Conservation (phyloP, 2,797 vertebrate genomes). For the Oophaga sylvatica region DNA sequence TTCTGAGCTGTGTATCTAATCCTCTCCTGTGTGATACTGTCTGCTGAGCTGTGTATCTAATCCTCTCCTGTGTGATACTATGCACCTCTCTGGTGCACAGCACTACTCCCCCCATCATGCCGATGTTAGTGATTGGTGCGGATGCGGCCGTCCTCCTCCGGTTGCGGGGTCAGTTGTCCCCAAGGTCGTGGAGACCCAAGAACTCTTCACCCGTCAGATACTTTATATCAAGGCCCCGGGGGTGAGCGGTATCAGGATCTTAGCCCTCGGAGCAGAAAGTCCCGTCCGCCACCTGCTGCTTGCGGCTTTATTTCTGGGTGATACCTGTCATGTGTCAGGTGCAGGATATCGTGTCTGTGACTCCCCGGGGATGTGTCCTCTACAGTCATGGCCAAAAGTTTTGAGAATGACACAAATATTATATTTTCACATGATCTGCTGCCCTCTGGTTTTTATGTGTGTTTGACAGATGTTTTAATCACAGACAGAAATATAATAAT, state of each 20-base stretch:
- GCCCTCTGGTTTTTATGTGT: too few relatives aligned
- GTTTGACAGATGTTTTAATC: too few relatives aligned
- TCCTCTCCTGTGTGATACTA: too few relatives aligned
- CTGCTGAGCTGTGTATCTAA: too few relatives aligned
- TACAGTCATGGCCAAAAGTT: too few relatives aligned
- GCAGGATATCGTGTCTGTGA: neutral
- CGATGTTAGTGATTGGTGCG: neutral
- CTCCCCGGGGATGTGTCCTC: neutral
- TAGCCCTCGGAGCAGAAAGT: constrained; percentile 12
- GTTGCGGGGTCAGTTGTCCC: too few relatives aligned
- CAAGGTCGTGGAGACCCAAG: constrained; percentile 18
- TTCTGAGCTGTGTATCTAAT: too few relatives aligned
- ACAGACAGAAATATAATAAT: too few relatives aligned
- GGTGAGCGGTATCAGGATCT: neutral
- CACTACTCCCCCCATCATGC: neutral
- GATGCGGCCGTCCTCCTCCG: neutral
- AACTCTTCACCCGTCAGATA: neutral
- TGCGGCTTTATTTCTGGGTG: constrained; percentile 14
- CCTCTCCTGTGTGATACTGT: too few relatives aligned
- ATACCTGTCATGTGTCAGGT: neutral
- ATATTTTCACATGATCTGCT: too few relatives aligned
- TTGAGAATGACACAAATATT: too few relatives aligned
- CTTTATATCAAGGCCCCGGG: neutral
- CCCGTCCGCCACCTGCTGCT: constrained; percentile 23
- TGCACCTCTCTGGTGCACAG: too few relatives aligned